Conservation (phyloP, 2,113 vertebrate species). For the Indri indri region DNA sequence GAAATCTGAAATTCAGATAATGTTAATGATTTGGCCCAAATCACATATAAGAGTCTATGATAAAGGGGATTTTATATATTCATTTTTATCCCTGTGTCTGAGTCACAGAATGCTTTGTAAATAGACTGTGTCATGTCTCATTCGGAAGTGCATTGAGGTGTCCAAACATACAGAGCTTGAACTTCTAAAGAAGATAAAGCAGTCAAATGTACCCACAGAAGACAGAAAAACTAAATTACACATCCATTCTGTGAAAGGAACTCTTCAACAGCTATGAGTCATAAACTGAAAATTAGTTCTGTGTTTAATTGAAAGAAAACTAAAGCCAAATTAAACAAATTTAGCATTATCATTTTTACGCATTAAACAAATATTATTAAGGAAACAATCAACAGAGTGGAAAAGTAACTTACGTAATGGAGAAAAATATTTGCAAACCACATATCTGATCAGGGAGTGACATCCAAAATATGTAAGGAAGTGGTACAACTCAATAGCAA, state of each 20-base stretch:
- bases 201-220: constrained; percentile 47
- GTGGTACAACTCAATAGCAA: background rate
- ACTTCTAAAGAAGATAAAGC: constrained; percentile 56
- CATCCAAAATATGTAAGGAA: constrained; percentile 1
- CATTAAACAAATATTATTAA: constrained; percentile 55
- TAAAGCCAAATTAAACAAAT: constrained; percentile 63
- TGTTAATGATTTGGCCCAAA: constrained; percentile 39
- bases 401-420: background rate
- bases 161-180: constrained; percentile 37
- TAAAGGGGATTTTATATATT: background rate
- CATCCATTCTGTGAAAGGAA: constrained; percentile 27
- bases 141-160: background rate
- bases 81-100: background rate
- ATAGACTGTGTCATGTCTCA: constrained; percentile 38
- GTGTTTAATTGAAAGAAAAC: constrained; percentile 61
- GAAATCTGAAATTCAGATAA: constrained; percentile 33
- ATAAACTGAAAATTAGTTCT: constrained; percentile 61
- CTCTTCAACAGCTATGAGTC: constrained; percentile 56
- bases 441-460: constrained; percentile 2
- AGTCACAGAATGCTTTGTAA: constrained; percentile 24
- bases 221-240: constrained; percentile 53
- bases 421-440: background rate
- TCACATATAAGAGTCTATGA: background rate
- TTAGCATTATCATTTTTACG: constrained; percentile 51
- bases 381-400: constrained; percentile 28